Evolutionary conservation across 2,113 vertebrate genomes (phyloP).

Genomic region (Procapra przewalskii): DNA sequence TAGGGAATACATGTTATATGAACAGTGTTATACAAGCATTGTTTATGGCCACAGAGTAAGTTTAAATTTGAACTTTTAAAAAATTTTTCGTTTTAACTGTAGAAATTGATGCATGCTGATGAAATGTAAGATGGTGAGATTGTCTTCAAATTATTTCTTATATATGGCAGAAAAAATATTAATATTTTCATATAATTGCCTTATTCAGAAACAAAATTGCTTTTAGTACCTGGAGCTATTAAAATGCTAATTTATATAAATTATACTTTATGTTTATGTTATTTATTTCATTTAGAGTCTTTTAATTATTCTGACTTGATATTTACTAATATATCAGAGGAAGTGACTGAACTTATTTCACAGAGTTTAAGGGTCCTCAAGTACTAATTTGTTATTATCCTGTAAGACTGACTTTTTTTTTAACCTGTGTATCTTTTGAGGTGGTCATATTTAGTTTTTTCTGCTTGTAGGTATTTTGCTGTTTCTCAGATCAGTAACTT

Average conservation of each 20-base stretch:
- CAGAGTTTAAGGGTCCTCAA: neutral
- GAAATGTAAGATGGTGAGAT: neutral
- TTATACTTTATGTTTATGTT: neutral
- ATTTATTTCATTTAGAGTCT: neutral
- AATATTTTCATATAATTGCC: neutral
- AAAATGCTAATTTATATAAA: neutral
- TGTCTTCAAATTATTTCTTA: neutral
- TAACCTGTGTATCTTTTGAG: neutral
- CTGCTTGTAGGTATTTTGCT: neutral
- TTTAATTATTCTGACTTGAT: neutral
- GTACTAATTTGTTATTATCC: neutral
- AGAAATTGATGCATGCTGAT: neutral
- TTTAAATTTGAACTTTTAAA: constrained; percentile 53
- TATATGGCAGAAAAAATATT: neutral
- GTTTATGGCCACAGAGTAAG: constrained; percentile 99
- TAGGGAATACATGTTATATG: constrained; percentile 99
- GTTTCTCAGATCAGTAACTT: neutral
- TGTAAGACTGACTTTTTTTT: neutral
- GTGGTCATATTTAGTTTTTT: neutral
- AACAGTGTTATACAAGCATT: constrained; percentile 98
- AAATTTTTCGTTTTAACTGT: neutral
- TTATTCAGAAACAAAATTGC: neutral
- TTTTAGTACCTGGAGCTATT: neutral
- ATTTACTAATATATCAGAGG: neutral
- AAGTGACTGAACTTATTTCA: neutral